Conservation (phyloP, 1,140 invertebrate genomes). For the Diachasma alloeum region DNA sequence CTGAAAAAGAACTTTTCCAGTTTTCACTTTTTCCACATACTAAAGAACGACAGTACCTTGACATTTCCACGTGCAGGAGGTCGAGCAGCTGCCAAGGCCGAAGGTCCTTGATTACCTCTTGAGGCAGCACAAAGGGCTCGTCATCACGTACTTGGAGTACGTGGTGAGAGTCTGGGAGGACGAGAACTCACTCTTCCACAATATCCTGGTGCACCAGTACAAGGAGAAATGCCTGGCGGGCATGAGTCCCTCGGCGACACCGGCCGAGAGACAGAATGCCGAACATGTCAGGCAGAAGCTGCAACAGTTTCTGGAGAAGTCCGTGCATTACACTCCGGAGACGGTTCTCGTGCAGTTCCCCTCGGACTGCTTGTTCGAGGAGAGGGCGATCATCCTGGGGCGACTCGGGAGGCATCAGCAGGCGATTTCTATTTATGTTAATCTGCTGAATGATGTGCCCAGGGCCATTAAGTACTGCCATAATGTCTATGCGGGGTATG, state of each 20-base stretch:
- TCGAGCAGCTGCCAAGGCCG: constrained; percentile 86
- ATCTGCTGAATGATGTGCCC: constrained; percentile 78
- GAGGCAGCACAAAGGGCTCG: constrained; percentile 79
- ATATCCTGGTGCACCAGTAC: constrained; percentile 88
- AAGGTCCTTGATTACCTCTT: constrained; percentile 90
- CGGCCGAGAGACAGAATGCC: constrained; percentile 70
- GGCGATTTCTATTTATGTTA: constrained; percentile 91
- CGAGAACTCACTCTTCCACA: constrained; percentile 86
- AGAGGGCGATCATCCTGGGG: constrained; percentile 91
- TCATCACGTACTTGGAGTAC: constrained; percentile 95
- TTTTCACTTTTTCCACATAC: too few relatives aligned
- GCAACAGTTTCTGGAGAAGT: constrained; percentile 84
- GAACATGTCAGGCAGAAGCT: constrained; percentile 80
- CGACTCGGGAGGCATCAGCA: constrained; percentile 89
- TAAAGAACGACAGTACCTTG: too few relatives aligned
- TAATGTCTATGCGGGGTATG: constrained; percentile 67
- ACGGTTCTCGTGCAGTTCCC: constrained; percentile 89
- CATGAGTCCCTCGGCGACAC: constrained; percentile 67
- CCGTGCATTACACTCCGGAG: constrained; percentile 85
- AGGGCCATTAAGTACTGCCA: constrained; percentile 88
- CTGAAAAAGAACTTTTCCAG: too few relatives aligned
- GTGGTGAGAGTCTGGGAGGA: constrained; percentile 92
- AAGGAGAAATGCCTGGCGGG: constrained; percentile 72
- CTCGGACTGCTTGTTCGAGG: constrained; percentile 86
- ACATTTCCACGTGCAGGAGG: constrained; percentile 75